Evolutionary conservation across 2,888 invertebrate genomes (phyloP), one percentile per base, ranked within the genome.

Genomic region (Mamestra brassicae): DNA sequence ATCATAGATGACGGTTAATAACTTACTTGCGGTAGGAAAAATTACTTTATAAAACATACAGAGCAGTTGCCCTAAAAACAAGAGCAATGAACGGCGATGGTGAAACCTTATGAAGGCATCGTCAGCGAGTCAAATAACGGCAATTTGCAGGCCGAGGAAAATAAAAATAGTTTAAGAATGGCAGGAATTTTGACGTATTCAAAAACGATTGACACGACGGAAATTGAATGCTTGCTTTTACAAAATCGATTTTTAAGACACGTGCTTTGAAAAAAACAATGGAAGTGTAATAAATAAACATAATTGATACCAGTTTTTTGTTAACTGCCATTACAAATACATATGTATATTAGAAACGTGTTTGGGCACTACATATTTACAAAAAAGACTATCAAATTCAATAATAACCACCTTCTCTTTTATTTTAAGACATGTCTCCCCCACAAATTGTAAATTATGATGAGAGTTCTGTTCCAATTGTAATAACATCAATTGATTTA

Each of bases 401-500:
- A 77, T 76, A 71, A 57, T 62, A 89, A 88, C 86, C 88, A 88
- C 83, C 84, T 85, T 80, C 82, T 85, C 84, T 85, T 85, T 88
- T 80, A 78, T 83, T 78, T 87, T 74, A 70, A 66, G 74, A 80
- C 70, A n/a, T 63, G 71, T 88, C 88, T 90, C 90, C 91, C 90
- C 90, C 87, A 91, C 89, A 89, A 90, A 92, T 91, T 90, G 89
- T 91, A 90, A 91, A 92, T 93, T 92, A 94, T 93, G 90, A 92
- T 88, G 92, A 93, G 90, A 93, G 92, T 92, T 92, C 92, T 93
- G 93, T 93, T 93, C 94, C 95, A 95, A 94, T 95, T 95, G 95
- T 96, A 95, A 95, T 95, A 96, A 95, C 95, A 94, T 95, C 96
- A 96, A 96, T 96, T 96, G 96, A 96, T 96, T 95, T 95, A 96